These are phyloP conservation scores for Cranoglanis bouderius DNA, from an alignment of 2,113 vertebrate genomes.

Conservation along the genomic window DNA sequence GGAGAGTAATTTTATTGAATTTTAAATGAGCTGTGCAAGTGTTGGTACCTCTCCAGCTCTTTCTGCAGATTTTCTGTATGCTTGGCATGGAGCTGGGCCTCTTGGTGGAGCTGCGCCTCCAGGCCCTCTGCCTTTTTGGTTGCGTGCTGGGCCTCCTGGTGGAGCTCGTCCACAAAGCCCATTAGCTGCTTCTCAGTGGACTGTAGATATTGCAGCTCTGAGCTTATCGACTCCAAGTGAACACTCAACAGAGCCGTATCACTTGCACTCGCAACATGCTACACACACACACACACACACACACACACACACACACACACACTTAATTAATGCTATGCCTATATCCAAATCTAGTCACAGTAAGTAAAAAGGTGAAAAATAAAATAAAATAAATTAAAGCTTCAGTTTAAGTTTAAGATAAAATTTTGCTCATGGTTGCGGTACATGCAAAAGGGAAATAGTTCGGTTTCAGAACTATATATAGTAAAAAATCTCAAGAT, in stretches of 20 bases:
- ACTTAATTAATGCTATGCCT: neutral
- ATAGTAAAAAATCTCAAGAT: too few relatives aligned
- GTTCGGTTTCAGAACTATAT: neutral
- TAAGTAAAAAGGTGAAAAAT: too few relatives aligned
- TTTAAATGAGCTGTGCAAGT: neutral
- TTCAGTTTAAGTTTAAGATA: neutral
- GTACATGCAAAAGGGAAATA: too few relatives aligned
- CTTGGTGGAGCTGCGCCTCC: slow-evolving; percentile 62
- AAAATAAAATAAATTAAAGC: neutral
- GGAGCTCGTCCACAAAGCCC: slow-evolving; percentile 70
- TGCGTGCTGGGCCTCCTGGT: slow-evolving; percentile 53
- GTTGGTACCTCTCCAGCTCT: slow-evolving; percentile 40
- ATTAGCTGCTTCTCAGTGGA: slow-evolving; percentile 62
- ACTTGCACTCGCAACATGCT: slow-evolving; percentile 56
- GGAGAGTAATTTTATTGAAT: neutral
- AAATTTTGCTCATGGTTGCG: neutral
- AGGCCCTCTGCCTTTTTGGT: slow-evolving; percentile 53
- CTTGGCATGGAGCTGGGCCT: slow-evolving; percentile 2
- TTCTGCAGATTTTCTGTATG: slow-evolving; percentile 29
- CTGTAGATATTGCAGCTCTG: slow-evolving; percentile 63
- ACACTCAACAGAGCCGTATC: slow-evolving; percentile 61
- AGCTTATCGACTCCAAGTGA: slow-evolving; percentile 65
- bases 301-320: neutral
- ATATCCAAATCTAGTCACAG: neutral
- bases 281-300: slow-evolving; percentile 36